These are phyloP conservation scores for Saimiri boliviensis DNA, from an alignment of 2,113 vertebrate genomes.

Conservation along the genomic window DNA sequence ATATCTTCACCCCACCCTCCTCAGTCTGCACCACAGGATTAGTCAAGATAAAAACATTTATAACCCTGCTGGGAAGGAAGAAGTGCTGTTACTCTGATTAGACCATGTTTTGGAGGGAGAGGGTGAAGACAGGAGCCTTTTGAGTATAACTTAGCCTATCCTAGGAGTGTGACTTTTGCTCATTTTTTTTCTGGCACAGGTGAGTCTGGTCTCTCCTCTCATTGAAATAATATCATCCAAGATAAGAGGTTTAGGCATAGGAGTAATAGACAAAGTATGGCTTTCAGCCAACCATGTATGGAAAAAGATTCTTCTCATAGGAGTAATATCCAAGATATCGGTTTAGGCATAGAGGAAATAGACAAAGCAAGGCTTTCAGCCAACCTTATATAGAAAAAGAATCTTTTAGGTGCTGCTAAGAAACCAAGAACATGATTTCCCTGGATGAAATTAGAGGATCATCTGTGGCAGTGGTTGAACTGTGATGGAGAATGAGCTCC, in stretches of 20 bases:
- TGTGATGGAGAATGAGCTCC: not conserved
- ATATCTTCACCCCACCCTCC: not conserved
- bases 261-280: conserved; percentile 20
- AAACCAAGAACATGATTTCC: conserved; percentile 24
- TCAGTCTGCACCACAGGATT: not conserved
- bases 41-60: not conserved
- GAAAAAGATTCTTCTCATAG: conserved; percentile 17
- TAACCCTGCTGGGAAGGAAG: not conserved
- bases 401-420: conserved; percentile 33
- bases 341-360: not conserved
- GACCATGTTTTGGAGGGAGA: not conserved
- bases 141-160: not conserved
- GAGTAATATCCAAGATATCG: not conserved
- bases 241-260: not conserved
- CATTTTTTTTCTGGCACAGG: not conserved
- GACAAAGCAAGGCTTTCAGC: conserved; percentile 48
- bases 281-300: conserved; percentile 2
- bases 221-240: not conserved
- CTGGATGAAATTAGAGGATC: conserved; percentile 47
- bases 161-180: not conserved
- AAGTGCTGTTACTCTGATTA: not conserved
- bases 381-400: conserved; percentile 7
- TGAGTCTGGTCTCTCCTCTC: not conserved
- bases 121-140: not conserved
- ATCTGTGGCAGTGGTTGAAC: conserved; percentile 9